A percentile compares a stretch with the other conserved stretches of the same genome.
Conservation (phyloP, 1,140 invertebrate species). For the Drosophila funebris region DNA sequence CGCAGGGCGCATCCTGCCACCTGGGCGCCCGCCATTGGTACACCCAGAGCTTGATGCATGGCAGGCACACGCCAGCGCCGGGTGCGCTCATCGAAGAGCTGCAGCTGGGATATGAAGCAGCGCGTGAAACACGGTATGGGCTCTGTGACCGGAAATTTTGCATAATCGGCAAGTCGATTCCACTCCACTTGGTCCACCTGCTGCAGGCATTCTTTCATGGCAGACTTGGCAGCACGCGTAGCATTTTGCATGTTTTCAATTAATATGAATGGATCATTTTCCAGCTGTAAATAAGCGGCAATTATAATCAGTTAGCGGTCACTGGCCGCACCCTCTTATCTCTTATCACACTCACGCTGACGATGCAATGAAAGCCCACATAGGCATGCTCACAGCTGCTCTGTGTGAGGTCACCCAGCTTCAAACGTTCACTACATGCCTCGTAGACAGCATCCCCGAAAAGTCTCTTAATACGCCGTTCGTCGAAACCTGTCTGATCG, state of each 20-base stretch:
- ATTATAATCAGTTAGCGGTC: conserved; percentile 22
- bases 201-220: conserved; percentile 74
- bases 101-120: conserved; percentile 62
- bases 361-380: conserved; percentile 72
- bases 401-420: neutral
- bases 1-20: conserved; percentile 32
- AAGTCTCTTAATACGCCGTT: conserved; percentile 20
- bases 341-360: conserved; percentile 67
- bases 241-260: conserved; percentile 67
- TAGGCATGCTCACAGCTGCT: conserved; percentile 69
- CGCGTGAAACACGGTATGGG: conserved; percentile 73
- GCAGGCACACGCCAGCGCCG: conserved; percentile 57
- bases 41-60: conserved; percentile 56
- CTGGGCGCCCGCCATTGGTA: conserved; percentile 43
- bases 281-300: conserved; percentile 43
- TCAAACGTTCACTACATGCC: conserved; percentile 58
- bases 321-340: conserved; percentile 25
- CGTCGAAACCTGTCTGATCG: conserved; percentile 56
- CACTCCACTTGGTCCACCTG: conserved; percentile 55
- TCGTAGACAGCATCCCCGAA: conserved; percentile 56
- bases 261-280: conserved; percentile 69
- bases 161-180: conserved; percentile 43
- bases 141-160: conserved; percentile 52
- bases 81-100: conserved; percentile 59
- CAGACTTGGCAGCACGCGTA: conserved; percentile 51